Evolutionary conservation across 2,888 invertebrate species (phyloP), one percentile per base, ranked within the genome.

Genomic region (Drosophila kuntzei): DNA sequence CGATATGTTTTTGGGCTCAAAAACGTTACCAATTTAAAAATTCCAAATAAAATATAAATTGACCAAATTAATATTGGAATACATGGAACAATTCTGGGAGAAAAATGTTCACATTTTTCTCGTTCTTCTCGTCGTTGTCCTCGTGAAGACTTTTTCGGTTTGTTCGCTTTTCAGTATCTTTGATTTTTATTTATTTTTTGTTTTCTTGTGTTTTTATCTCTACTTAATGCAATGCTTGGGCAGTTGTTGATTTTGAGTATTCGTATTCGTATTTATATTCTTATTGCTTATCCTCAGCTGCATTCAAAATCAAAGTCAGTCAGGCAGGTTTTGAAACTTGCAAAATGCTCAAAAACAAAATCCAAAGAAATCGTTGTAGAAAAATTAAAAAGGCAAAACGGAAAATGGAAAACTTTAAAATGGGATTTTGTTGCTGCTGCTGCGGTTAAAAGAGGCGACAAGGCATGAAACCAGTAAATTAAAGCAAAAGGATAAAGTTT

Each of bases 21-120:
- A 88, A 83, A 79, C 87, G 83, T 90, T 86, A 89, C 91, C 91
- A 91, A 91, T 92, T 91, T 91, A 91, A 91, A 91, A 91, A 91
- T 92, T 91, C 92, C 92, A 90, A 91, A 90, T 91, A 91, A 91
- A 91, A 92, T 91, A 91, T 91, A 91, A 92, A 92, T 91, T 90
- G 92, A 91, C 90, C 91, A 91, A 91, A 91, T 91, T 91, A 91
- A 91, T 91, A 91, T 91, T 80, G 87, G 86, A 79, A 82, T 87
- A 90, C 89, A 90, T 86, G 89, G 82, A 87, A 91, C 91, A 91
- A 91, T 91, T 91, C 92, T 91, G 91, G 87, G 91, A 91, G 90
- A 91, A 90, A 90, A 90, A 92, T 91, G 87, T 85, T 86, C 80
- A 83, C 84, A 87, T 87, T 89, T 76, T 71, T 78, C 70, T 70